Conservation (phyloP, 1,140 invertebrate species). For the Pseudomyrmex sp. region DNA sequence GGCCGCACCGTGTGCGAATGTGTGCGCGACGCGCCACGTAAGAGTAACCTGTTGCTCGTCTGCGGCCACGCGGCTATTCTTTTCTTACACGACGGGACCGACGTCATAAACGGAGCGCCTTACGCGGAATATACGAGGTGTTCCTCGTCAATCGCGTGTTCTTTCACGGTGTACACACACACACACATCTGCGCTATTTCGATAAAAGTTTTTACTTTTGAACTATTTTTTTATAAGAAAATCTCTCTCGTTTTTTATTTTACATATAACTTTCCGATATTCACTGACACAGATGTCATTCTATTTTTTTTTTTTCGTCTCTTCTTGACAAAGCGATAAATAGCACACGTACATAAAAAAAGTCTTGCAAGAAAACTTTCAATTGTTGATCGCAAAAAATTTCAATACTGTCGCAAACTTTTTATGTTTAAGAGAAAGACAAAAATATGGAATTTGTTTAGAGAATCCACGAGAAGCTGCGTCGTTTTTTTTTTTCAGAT, state of each 20-base stretch:
- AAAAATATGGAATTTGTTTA: background rate
- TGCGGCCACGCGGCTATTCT: constrained; percentile 36
- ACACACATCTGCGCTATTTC: background rate
- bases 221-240: too few relatives aligned
- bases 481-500: background rate
- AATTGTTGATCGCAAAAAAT: too few relatives aligned
- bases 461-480: background rate
- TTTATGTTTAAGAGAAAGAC: too few relatives aligned
- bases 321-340: too few relatives aligned
- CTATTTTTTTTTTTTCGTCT: too few relatives aligned
- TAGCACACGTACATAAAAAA: too few relatives aligned
- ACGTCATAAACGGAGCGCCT: constrained; percentile 23
- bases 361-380: too few relatives aligned
- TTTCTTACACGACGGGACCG: constrained; percentile 15
- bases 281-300: too few relatives aligned
- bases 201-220: background rate
- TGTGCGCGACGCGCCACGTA: constrained; percentile 15
- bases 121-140: constrained; percentile 21
- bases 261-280: too few relatives aligned
- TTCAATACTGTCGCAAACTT: too few relatives aligned
- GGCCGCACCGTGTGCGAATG: background rate
- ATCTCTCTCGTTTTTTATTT: too few relatives aligned
- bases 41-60: constrained; percentile 65
- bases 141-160: background rate
- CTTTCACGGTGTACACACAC: background rate